These are phyloP conservation scores for Echiichthys vipera DNA, from an alignment of 2,797 vertebrate species.

Conservation along the genomic window DNA sequence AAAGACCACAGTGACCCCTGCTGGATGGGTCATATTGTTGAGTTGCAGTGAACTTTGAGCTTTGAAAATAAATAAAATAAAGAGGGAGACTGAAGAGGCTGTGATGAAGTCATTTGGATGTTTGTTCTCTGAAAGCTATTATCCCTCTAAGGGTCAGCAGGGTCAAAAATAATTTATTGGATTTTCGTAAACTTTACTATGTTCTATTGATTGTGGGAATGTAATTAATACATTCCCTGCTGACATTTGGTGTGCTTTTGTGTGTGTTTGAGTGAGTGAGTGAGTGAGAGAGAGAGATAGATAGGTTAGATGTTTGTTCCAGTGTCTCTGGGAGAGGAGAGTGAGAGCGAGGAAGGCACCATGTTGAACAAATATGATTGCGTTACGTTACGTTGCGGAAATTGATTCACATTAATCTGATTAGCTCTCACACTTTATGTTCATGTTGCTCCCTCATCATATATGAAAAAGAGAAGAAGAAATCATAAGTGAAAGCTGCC, in stretches of 20 bases:
- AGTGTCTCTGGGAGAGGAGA: neutral
- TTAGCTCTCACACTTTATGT: neutral
- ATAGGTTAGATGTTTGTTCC: neutral
- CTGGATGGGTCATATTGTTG: constrained; percentile 76
- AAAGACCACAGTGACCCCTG: constrained; percentile 86
- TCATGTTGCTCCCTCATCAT: neutral
- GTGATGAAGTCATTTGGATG: constrained; percentile 8
- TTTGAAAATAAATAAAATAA: neutral
- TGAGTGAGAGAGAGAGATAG: neutral
- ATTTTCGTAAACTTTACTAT: constrained; percentile 41
- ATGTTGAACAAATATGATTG: neutral
- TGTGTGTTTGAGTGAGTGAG: constrained; percentile 21
- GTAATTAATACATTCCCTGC: constrained; percentile 40
- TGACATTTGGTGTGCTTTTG: constrained; percentile 43
- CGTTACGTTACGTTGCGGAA: too few species aligned
- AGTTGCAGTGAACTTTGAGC: constrained; percentile 20
- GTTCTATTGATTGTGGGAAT: constrained; percentile 47
- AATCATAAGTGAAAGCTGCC: neutral
- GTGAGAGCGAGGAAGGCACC: neutral
- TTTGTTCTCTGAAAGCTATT: constrained; percentile 40
- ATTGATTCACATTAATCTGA: neutral
- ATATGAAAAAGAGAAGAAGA: neutral
- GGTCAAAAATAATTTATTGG: constrained; percentile 51
- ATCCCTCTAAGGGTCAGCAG: constrained; percentile 24
- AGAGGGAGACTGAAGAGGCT: neutral